These are phyloP conservation scores for Enhydra lutris DNA, from an alignment of 2,113 vertebrate genomes.

Conservation along the genomic window DNA sequence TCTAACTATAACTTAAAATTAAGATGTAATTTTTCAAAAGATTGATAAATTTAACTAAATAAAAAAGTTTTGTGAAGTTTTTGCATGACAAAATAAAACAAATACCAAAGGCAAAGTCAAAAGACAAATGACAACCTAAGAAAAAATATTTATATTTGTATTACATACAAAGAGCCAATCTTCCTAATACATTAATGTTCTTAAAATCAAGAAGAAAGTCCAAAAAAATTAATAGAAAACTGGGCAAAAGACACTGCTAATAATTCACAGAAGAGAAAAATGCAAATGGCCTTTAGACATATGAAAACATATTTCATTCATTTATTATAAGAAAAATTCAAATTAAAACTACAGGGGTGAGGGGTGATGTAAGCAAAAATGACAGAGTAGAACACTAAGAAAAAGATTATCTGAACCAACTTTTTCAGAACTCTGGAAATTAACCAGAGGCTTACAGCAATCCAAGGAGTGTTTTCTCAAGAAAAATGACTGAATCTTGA, in stretches of 20 bases:
- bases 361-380: background rate
- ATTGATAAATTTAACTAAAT: background rate
- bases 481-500: background rate
- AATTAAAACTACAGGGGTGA: background rate
- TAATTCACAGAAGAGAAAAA: background rate
- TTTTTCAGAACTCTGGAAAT: background rate
- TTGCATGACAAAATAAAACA: background rate
- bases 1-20: background rate
- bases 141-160: background rate
- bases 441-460: background rate
- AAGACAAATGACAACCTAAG: background rate
- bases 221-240: background rate
- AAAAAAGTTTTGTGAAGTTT: background rate
- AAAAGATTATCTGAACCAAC: background rate
- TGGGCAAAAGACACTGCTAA: background rate
- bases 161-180: background rate
- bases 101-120: background rate
- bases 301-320: background rate
- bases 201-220: background rate
- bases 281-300: background rate
- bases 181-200: background rate
- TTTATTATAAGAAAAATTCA: background rate
- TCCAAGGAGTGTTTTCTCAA: background rate
- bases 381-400: background rate
- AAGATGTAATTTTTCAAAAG: background rate